Percentiles rank a stretch among this genome's conserved stretches.
Conservation (phyloP, 2,113 vertebrate genomes). For the Pituophis catenifer region DNA sequence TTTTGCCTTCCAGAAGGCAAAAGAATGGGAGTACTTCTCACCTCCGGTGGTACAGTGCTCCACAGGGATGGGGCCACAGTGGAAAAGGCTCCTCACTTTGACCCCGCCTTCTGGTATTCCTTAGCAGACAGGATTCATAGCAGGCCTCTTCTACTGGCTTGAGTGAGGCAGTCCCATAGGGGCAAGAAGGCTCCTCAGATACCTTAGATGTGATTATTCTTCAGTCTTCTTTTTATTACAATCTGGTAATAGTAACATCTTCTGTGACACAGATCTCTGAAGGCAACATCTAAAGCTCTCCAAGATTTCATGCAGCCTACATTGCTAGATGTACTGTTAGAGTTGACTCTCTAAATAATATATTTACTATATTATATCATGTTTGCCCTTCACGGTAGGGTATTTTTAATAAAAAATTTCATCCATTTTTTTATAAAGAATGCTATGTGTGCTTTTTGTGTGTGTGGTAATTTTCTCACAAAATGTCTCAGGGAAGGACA, state of each 20-base stretch:
- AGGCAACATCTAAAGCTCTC: background rate
- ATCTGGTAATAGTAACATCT: background rate
- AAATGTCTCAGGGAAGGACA: background rate
- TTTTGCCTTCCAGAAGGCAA: background rate
- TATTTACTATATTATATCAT: background rate
- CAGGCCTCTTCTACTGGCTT: background rate
- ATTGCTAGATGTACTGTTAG: background rate
- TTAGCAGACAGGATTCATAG: background rate
- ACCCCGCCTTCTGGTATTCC: background rate
- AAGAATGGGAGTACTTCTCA: background rate
- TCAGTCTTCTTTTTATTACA: background rate
- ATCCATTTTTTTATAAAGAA: background rate
- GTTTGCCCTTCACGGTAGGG: background rate
- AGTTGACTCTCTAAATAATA: background rate
- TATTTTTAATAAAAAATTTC: background rate
- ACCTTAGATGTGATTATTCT: background rate
- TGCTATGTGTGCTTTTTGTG: background rate
- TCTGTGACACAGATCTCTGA: background rate
- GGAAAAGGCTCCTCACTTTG: background rate
- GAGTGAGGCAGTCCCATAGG: background rate
- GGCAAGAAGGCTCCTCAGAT: background rate
- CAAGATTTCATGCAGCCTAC: background rate
- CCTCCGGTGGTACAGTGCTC: background rate
- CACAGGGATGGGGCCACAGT: background rate
- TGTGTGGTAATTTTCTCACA: background rate